Evolutionary conservation across 2,797 vertebrate genomes (phyloP), one percentile per base, ranked within the genome.

Genomic region (Anabacerthia variegaticeps): DNA sequence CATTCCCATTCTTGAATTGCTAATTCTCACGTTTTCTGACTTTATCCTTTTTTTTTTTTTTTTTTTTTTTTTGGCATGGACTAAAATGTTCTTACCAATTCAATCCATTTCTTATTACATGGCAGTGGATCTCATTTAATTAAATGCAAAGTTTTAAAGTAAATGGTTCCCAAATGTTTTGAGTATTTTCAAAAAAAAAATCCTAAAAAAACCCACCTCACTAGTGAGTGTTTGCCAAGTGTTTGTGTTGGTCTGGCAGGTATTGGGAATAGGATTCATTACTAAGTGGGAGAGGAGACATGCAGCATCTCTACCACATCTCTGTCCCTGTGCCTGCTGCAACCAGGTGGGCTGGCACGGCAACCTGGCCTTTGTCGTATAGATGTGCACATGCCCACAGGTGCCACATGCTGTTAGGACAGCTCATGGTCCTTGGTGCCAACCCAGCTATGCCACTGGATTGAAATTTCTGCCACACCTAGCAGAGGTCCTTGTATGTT

Each of bases 61-160:
- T 44, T 69, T 58, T n/a, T 86, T 21, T n/a, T 55, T n/a, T 48
- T 67, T 95, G 84, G 68, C 91, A 28, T 11, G 4, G 27, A n/a
- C 39, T 89, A 69, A 63, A 90, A 85, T 83, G 74, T 95, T 78
- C 85, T 94, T 95, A 94, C 88, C 7, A 18, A 54, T 84, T 78
- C 91, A 92, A 93, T 93, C 91, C 52, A 78, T 91, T 95, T 88
- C 87, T 92, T 97, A 97, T 95, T 97, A 92, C 91, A 86, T 95
- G 74, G 87, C 93, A 88, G 88, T 83, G 89, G 94, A 89, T 55
- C 71, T 95, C 85, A 93, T 96, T 96, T 96, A 97, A 96, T 97
- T 95, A 97, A 97, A 96, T 82, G 51, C 89, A 76, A 85, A 87
- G 95, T 93, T 95, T 66, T 95, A 96, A 95, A 94, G 82, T 52